Percentiles rank a stretch among this genome's conserved stretches.
phyloP scores from a whole-genome alignment of 2,113 vertebrate genomes.

The Brachypodius melanocephalos region DNA sequence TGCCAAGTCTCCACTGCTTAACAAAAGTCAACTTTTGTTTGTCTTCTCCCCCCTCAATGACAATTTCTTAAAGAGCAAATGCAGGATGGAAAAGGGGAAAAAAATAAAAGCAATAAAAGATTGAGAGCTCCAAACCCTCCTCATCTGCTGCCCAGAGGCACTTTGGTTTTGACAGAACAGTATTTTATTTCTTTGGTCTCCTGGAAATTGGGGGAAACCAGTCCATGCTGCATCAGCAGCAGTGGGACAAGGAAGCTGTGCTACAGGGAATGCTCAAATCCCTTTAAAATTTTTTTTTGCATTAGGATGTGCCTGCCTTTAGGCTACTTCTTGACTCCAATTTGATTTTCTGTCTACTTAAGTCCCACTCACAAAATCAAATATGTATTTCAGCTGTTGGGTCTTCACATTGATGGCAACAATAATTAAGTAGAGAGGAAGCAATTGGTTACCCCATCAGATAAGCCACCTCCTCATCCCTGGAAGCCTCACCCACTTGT shows the following conservation, averaged over 20 bases:
- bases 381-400: neutral
- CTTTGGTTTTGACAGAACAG: conserved; percentile 1
- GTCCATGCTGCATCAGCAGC: neutral
- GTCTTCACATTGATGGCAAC: neutral
- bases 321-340: neutral
- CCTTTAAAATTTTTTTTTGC: neutral
- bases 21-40: conserved; percentile 70
- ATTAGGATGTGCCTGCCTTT: neutral
- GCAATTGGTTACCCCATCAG: neutral
- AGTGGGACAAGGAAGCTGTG: neutral
- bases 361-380: neutral
- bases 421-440: neutral
- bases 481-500: neutral
- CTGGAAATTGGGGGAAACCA: neutral
- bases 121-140: neutral
- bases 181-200: conserved; percentile 35
- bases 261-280: neutral
- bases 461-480: neutral
- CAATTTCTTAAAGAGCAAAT: conserved; percentile 64
- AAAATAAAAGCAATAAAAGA: neutral
- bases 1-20: conserved; percentile 55
- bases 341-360: conserved; percentile 1
- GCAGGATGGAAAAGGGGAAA: neutral
- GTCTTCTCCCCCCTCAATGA: conserved; percentile 18
- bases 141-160: conserved; percentile 22